Percentiles rank a stretch among this genome's conserved stretches.
Conservation (phyloP, 1,140 invertebrate species). For the Sarcophaga peregrina region DNA sequence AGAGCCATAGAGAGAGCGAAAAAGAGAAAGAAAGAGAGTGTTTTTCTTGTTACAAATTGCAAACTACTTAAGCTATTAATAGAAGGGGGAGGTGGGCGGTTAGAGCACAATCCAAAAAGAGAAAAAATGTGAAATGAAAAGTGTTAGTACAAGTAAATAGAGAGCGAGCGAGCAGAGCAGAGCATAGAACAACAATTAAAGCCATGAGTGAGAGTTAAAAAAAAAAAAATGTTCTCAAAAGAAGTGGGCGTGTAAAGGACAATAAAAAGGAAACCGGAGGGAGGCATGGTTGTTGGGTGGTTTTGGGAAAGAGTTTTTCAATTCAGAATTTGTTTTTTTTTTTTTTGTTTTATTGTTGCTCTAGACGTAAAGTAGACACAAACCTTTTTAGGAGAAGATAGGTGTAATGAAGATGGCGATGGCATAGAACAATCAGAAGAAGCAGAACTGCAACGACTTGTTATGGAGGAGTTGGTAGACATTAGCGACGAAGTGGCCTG, state of each 20-base stretch:
- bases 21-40: neutral
- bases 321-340: conserved; percentile 33
- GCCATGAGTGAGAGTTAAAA: conserved; percentile 10
- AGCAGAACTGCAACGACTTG: conserved; percentile 65
- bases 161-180: too few relatives aligned
- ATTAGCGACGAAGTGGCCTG: conserved; percentile 37
- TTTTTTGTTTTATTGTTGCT: conserved; percentile 47
- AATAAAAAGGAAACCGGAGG: too few relatives aligned
- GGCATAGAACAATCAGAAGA: conserved; percentile 67
- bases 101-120: too few relatives aligned
- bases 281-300: too few relatives aligned
- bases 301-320: neutral
- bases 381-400: conserved; percentile 67
- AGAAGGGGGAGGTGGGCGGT: too few relatives aligned
- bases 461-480: conserved; percentile 53
- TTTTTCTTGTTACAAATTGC: neutral
- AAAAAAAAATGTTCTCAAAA: neutral
- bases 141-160: neutral
- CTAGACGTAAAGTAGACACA: conserved; percentile 61
- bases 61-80: too few relatives aligned
- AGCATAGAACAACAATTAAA: conserved; percentile 16
- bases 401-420: conserved; percentile 67
- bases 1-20: neutral
- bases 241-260: too few relatives aligned
- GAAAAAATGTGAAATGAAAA: neutral